Base-by-base conservation (phyloP, 2,113 vertebrate species). In the Paraplagusia blochii region DNA sequence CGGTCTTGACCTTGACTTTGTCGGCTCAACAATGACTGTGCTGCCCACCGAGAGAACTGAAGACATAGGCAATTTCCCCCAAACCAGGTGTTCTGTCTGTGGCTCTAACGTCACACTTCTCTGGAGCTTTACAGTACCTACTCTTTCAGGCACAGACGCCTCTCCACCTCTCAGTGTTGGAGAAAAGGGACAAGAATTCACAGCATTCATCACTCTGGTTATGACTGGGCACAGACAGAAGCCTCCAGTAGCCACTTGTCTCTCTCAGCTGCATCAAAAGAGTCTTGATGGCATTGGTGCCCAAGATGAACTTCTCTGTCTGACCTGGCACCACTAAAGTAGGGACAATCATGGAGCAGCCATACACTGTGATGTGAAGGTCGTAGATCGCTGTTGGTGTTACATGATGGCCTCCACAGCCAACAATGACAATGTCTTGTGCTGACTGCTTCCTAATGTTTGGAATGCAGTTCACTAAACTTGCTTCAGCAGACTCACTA, bases 91-190 rank as follows among this genome's bases (percentile, higher is more conserved):
- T n/a, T 10, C 53, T 38, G 42, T 53, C 15, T 13, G 38, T 5
- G 2, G 45, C 29, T 16, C 53, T 13, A 12, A 9, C 7, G 16
- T 60, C 53, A 29, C 49, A 53, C 6, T 38, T 7, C 1, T 18
- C 16, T 17, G 49, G 53, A 15, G 45, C 59, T 3, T 63, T 49
- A 38, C 49, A 53, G 35, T 36, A 10, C 35, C 35, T 7, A 36
- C 10, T 5, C 5, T 7, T 5, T 36, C 35, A 11, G 39, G 39
- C 39, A 40, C 7, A 11, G 11, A 11, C 39, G 13, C 39, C 39
- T 11, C 11, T 40, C 39, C 39, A 40, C 11, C 9, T 40, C 9
- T 40, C 13, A 11, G 13, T 40, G 39, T 12, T 12, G 3, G 39
- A 6, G 9, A 40, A 6, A 9, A 40, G 10, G 39, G 3, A 3